Conservation (phyloP, 64 coral and sea anemone genomes). For the Platygyra sinensis region DNA sequence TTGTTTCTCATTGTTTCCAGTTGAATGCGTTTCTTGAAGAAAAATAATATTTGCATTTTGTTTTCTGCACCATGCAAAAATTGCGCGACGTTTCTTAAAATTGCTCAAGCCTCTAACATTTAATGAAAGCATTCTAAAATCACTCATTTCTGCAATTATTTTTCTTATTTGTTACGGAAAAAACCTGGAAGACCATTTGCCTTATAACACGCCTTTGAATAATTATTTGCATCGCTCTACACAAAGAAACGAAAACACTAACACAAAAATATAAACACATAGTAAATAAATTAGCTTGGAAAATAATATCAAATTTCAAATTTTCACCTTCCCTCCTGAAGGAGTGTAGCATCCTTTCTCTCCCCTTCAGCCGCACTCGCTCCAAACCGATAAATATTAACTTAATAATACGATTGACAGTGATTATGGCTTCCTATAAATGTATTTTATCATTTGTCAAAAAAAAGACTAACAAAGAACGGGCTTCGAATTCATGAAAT, state of each 20-base stretch:
- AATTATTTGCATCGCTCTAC: constrained; percentile 3
- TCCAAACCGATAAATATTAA: too few species aligned
- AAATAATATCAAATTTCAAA: not conserved
- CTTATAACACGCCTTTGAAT: constrained; percentile 2
- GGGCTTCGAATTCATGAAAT: not conserved
- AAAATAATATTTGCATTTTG: not conserved
- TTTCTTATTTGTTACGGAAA: constrained; percentile 1
- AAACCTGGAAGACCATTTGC: constrained; percentile 5
- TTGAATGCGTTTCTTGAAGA: not conserved
- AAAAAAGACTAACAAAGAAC: not conserved
- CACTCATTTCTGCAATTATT: not conserved
- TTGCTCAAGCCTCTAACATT: not conserved
- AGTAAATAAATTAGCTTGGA: not conserved
- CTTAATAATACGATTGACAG: not conserved
- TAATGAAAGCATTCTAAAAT: constrained; percentile 14
- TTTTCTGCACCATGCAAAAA: not conserved
- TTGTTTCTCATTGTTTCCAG: too few species aligned
- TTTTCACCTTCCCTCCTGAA: not conserved
- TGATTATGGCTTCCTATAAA: not conserved
- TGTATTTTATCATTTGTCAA: not conserved
- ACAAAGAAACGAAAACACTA: not conserved
- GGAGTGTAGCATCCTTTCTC: not conserved
- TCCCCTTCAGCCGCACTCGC: too few species aligned
- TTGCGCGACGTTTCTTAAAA: too few species aligned
- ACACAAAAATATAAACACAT: not conserved